phyloP scores from a whole-genome alignment of 2,113 vertebrate species.

The Cynopterus brachyotis region DNA sequence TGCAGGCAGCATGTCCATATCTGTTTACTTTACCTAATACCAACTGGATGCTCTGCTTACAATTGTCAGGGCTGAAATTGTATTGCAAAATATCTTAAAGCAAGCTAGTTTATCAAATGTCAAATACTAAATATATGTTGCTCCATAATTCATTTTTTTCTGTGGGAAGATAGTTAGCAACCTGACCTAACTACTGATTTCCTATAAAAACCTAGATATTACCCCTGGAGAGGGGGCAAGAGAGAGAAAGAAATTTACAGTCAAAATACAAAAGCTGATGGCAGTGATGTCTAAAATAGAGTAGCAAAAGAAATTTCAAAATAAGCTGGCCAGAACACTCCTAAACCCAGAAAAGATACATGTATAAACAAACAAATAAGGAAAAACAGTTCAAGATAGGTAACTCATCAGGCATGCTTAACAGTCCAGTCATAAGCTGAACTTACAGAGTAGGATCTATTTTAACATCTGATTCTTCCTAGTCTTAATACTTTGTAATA shows the following conservation, averaged over 20 bases:
- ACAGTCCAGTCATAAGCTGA: neutral
- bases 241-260: neutral
- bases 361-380: neutral
- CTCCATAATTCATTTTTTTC: slow-evolving; percentile 16
- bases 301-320: neutral
- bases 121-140: slow-evolving; percentile 40
- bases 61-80: neutral
- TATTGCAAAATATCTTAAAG: slow-evolving; percentile 48
- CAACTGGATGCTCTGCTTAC: slow-evolving; percentile 26
- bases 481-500: neutral
- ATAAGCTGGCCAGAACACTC: neutral
- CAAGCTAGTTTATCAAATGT: slow-evolving; percentile 40
- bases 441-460: neutral
- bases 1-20: neutral
- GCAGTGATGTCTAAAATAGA: neutral
- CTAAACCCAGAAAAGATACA: neutral
- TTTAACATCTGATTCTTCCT: neutral
- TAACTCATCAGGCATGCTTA: neutral
- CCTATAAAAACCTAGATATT: slow-evolving; percentile 3
- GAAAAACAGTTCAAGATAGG: neutral
- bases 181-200: neutral
- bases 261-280: neutral
- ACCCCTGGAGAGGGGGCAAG: neutral
- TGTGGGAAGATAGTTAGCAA: slow-evolving; percentile 22
- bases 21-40: slow-evolving; percentile 38